A percentile compares a stretch with the other conserved stretches of the same genome.
These are phyloP conservation scores for Bactericera cockerelli DNA, from an alignment of 1,140 invertebrate species.

Conservation along the genomic window DNA sequence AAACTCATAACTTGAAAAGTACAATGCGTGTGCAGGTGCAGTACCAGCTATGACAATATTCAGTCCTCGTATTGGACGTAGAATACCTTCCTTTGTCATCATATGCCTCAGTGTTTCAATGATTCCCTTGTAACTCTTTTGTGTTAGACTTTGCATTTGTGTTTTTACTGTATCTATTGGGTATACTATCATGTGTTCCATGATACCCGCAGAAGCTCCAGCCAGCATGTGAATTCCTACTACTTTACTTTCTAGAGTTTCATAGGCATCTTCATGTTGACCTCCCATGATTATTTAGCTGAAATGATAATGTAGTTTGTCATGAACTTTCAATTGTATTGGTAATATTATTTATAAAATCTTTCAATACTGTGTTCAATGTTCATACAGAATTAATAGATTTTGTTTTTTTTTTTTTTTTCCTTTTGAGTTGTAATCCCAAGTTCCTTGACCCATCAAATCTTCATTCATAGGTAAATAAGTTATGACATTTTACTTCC, in stretches of 20 bases:
- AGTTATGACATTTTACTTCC: no score
- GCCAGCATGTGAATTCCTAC: slow-evolving; percentile 79
- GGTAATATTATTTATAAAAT: no score
- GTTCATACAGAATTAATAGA: no score
- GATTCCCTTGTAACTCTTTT: slow-evolving; percentile 39
- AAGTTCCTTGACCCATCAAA: no score
- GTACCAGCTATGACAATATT: slow-evolving; percentile 83
- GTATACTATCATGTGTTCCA: slow-evolving; percentile 97
- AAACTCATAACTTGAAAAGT: slow-evolving; percentile 96
- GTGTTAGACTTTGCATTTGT: slow-evolving; percentile 81
- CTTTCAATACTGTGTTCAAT: no score
- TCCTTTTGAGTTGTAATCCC: no score
- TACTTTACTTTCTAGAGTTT: slow-evolving; percentile 21
- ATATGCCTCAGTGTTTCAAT: slow-evolving; percentile 68
- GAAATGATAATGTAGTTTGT: no score
- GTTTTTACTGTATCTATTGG: slow-evolving; percentile 97
- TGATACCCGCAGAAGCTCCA: slow-evolving; percentile 85
- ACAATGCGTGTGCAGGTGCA: slow-evolving; percentile 95
- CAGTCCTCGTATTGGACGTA: slow-evolving; percentile 64
- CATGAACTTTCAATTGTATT: no score
- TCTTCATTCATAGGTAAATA: no score
- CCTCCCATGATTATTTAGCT: not conserved
- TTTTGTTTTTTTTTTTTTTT: no score
- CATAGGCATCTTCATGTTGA: not conserved
- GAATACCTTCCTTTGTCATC: slow-evolving; percentile 76